Conservation (phyloP, 2,797 vertebrate species). For the Sternotherus odoratus region DNA sequence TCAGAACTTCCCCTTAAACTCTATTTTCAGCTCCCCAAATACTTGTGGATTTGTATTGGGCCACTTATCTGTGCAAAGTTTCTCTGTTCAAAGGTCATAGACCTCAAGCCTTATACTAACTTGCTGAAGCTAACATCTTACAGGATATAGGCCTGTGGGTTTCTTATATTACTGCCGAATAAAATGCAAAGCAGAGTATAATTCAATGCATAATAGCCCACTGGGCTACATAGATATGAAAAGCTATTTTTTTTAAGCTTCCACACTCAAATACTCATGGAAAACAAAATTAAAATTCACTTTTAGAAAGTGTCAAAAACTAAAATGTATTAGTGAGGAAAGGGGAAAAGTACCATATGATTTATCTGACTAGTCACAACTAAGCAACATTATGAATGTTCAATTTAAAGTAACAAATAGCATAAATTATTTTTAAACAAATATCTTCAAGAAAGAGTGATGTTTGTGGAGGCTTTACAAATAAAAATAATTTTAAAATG, state of each 20-base stretch:
- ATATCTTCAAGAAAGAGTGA: neutral
- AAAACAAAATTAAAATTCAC: neutral
- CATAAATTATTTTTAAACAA: neutral
- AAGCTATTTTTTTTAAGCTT: neutral
- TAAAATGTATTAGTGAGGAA: neutral
- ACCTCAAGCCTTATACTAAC: too few species aligned
- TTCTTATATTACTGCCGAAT: too few species aligned
- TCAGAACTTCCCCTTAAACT: too few species aligned
- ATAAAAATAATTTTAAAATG: neutral
- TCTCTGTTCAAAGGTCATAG: too few species aligned
- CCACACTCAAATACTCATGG: neutral
- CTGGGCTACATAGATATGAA: too few species aligned
- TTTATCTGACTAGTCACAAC: neutral
- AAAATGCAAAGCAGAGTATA: too few species aligned
- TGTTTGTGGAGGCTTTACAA: fast-evolving
- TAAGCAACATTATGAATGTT: neutral
- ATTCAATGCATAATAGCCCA: too few species aligned
- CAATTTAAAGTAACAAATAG: neutral
- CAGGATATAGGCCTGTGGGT: too few species aligned
- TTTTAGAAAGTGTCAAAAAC: neutral
- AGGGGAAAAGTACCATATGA: neutral
- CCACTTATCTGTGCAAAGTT: too few species aligned
- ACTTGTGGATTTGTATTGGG: too few species aligned
- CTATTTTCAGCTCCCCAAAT: too few species aligned
- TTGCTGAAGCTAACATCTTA: too few species aligned